phyloP scores from a whole-genome alignment of 2,797 vertebrate species.

The Fundulus diaphanus region DNA sequence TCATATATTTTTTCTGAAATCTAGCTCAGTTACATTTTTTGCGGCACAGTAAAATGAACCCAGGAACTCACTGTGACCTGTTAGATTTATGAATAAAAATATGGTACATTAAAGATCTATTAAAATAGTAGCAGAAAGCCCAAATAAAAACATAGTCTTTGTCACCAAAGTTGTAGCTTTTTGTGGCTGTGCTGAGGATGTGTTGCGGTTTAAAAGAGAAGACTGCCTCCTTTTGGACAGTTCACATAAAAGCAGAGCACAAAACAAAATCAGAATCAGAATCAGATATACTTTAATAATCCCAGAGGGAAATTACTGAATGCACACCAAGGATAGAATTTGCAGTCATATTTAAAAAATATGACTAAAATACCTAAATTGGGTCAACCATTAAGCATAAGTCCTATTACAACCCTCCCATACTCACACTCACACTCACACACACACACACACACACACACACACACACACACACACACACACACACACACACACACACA shows the following conservation, averaged over 20 bases:
- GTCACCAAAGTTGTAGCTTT: not conserved
- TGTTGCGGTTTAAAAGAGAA: conserved; percentile 25
- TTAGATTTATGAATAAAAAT: not conserved
- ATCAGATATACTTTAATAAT: no score
- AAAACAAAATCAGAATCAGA: no score
- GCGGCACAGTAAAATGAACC: not conserved
- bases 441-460: no score
- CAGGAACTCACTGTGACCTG: not conserved
- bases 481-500: no score
- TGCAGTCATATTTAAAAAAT: no score
- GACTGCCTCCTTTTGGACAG: conserved; percentile 64
- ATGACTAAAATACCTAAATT: not conserved
- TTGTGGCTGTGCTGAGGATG: not conserved
- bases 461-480: no score
- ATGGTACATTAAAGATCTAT: not conserved
- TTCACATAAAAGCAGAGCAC: conserved; percentile 9
- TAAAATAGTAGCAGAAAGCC: not conserved
- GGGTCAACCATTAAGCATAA: no score
- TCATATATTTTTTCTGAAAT: not conserved
- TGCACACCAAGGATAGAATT: no score
- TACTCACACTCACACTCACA: no score
- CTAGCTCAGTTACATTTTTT: not conserved
- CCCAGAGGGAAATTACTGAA: no score
- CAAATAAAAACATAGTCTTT: not conserved
- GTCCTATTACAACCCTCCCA: no score